Evolutionary conservation across 2,888 invertebrate species (phyloP).

Genomic region (Brenthis hecate): DNA sequence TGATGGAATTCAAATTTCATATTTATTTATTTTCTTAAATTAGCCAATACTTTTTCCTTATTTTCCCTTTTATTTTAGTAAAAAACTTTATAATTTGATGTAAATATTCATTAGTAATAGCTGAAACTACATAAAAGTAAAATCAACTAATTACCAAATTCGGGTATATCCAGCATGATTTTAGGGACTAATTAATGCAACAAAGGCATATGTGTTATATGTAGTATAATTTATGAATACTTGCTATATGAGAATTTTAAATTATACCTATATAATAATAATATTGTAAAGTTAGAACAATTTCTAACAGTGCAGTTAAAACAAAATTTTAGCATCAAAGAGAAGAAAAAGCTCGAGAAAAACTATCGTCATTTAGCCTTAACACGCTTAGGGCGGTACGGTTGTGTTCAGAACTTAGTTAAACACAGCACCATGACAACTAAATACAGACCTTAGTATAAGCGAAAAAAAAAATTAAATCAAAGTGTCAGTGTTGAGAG

Average conservation of each 20-base stretch:
- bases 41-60: not conserved
- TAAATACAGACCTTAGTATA: conserved; percentile 29
- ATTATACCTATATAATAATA: not conserved
- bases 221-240: too few species aligned
- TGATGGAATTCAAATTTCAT: not conserved
- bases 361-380: conserved; percentile 36
- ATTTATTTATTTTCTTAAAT: not conserved
- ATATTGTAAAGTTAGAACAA: not conserved
- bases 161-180: too few species aligned
- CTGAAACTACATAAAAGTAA: too few species aligned
- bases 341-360: conserved; percentile 16
- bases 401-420: conserved; percentile 22
- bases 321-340: conserved; percentile 22
- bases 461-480: conserved; percentile 13
- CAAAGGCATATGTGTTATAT: too few species aligned
- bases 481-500: conserved; percentile 1
- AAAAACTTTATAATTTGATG: too few species aligned
- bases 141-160: too few species aligned
- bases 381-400: conserved; percentile 38
- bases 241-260: too few species aligned
- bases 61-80: too few species aligned
- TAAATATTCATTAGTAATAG: too few species aligned
- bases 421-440: conserved; percentile 19
- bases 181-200: too few species aligned
- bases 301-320: conserved; percentile 1